Evolutionary conservation across 1,140 invertebrate species (phyloP).

Genomic region (Drosophila subobscura): DNA sequence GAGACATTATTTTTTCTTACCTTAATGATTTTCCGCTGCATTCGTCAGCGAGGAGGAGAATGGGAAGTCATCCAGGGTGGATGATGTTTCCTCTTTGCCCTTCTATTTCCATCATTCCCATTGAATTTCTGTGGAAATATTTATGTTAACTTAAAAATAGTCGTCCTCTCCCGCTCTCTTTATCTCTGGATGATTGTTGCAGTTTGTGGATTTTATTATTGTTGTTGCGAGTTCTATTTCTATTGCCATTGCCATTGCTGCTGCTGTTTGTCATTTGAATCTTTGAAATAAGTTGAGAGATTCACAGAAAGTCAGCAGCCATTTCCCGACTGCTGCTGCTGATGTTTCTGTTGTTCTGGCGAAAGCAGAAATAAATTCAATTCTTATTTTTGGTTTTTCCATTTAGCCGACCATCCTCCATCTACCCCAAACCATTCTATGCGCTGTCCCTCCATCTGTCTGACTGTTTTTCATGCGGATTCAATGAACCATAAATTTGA

Average conservation of each 20-base stretch:
- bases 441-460: slow-evolving; percentile 24
- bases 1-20: slow-evolving; percentile 45
- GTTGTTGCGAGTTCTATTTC: slow-evolving; percentile 7
- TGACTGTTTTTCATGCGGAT: slow-evolving; percentile 76
- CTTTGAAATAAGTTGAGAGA: slow-evolving; percentile 53
- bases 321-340: slow-evolving; percentile 14
- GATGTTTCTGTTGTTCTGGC: slow-evolving; percentile 37
- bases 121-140: slow-evolving; percentile 52
- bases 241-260: slow-evolving; percentile 9
- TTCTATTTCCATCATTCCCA: neutral
- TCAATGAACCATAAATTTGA: slow-evolving; percentile 82
- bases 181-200: slow-evolving; percentile 25
- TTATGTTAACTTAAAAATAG: slow-evolving; percentile 41
- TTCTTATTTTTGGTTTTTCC: slow-evolving; percentile 63
- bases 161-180: slow-evolving; percentile 15
- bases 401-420: slow-evolving; percentile 34
- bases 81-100: slow-evolving; percentile 14
- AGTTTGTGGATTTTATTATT: slow-evolving; percentile 16
- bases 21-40: slow-evolving; percentile 50
- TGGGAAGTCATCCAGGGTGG: neutral
- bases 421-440: neutral
- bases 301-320: slow-evolving; percentile 43
- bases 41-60: neutral
- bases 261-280: slow-evolving; percentile 43
- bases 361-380: slow-evolving; percentile 57